A percentile compares a stretch with the other conserved stretches of the same genome.
Evolutionary conservation across 2,113 vertebrate species (phyloP).

Genomic region (Pavo muticus): DNA sequence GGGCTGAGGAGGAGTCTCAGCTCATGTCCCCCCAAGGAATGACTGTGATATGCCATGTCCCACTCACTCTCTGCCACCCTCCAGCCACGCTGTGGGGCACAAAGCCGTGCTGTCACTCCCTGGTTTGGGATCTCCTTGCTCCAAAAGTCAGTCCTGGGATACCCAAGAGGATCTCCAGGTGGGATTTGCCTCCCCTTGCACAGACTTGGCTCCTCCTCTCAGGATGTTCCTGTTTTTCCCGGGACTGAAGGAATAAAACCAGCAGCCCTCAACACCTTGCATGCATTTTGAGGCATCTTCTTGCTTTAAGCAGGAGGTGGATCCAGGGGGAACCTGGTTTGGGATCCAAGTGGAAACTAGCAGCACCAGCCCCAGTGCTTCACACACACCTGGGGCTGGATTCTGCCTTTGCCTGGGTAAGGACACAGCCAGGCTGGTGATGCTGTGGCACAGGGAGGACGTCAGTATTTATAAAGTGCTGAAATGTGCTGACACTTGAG

Average conservation of each 20-base stretch:
- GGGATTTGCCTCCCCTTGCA: neutral
- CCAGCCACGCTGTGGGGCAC: neutral
- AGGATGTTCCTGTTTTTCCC: neutral
- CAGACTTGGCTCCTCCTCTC: neutral
- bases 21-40: neutral
- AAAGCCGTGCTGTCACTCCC: neutral
- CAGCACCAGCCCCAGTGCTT: neutral
- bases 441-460: neutral
- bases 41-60: neutral
- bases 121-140: neutral
- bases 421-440: accelerated
- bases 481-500: neutral
- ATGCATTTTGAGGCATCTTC: accelerated
- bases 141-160: neutral
- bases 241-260: neutral
- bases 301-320: neutral
- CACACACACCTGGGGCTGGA: neutral
- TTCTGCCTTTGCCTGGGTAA: neutral
- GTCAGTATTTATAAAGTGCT: neutral
- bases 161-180: neutral
- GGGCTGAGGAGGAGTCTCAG: neutral
- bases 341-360: neutral
- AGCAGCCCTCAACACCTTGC: accelerated
- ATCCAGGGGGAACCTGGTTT: neutral
- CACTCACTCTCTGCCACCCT: neutral